Percentiles rank a stretch among this genome's conserved stretches.
Conservation (phyloP, 92 coral and sea anemone genomes). For the Epizoanthus illoricatus region DNA sequence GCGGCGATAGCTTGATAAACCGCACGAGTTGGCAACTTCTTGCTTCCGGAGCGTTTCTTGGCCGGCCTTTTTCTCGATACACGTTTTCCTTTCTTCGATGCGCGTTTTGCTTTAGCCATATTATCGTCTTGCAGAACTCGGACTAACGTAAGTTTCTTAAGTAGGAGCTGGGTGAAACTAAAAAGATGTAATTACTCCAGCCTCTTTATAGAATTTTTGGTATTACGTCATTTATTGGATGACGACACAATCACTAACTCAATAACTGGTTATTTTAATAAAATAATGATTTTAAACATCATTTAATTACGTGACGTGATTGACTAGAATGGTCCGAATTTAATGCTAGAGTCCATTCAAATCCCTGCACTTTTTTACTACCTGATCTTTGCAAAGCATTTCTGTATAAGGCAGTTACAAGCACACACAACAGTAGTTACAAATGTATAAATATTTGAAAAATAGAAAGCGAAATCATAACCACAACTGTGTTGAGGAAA, state of each 20-base stretch:
- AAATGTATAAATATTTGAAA: too few species aligned
- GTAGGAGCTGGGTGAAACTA: background rate
- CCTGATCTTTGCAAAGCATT: too few species aligned
- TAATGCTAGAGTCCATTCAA: background rate
- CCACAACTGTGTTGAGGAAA: too few species aligned
- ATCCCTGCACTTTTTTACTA: too few species aligned
- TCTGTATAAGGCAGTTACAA: too few species aligned
- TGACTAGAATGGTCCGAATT: background rate
- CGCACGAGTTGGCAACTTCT: constrained; percentile 31
- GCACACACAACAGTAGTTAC: too few species aligned
- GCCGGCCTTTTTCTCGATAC: background rate
- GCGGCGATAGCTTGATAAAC: constrained; percentile 32
- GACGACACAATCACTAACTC: constrained; percentile 7
- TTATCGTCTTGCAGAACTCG: background rate
- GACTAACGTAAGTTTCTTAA: constrained; percentile 10
- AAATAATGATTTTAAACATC: background rate
- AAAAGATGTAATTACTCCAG: background rate
- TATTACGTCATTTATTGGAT: constrained; percentile 18
- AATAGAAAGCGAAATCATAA: too few species aligned
- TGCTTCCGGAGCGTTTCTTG: constrained; percentile 9
- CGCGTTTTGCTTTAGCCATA: constrained; percentile 38
- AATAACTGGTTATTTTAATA: background rate
- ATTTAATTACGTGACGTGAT: background rate
- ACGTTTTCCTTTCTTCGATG: constrained; percentile 18
- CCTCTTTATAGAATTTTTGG: constrained; percentile 19